Evolutionary conservation across 64 coral and sea anemone genomes (phyloP).

Genomic region (Exaiptasia diaphana): DNA sequence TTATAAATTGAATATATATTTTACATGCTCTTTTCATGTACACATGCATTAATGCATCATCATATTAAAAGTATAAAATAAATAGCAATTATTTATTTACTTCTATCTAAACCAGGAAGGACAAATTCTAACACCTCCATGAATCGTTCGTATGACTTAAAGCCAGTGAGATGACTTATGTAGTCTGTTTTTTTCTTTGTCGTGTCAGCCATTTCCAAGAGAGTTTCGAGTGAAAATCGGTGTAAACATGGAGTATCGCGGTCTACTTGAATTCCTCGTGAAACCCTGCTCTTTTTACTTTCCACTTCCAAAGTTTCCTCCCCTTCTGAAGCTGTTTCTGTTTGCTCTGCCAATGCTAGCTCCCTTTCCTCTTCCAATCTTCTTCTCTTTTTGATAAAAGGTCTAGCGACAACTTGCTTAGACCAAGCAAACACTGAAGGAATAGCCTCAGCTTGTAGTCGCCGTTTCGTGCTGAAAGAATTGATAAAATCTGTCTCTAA

Average conservation of each 20-base stretch:
- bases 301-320: not conserved
- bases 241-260: not conserved
- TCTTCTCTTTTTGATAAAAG: not conserved
- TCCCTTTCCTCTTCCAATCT: not conserved
- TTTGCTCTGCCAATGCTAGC: not conserved
- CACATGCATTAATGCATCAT: too few species aligned
- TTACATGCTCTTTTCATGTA: too few species aligned
- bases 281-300: not conserved
- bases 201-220: not conserved
- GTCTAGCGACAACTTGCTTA: not conserved
- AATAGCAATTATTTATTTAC: too few species aligned
- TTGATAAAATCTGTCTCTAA: conserved; percentile 39
- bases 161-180: not conserved
- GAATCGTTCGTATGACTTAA: not conserved
- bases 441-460: not conserved
- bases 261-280: not conserved
- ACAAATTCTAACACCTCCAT: conserved; percentile 24
- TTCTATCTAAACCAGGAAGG: not conserved
- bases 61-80: too few species aligned
- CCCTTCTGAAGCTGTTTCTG: conserved; percentile 25
- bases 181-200: not conserved
- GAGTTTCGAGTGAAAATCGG: not conserved
- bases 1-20: too few species aligned
- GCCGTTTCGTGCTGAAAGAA: not conserved
- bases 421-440: not conserved